A percentile compares a stretch with the other conserved stretches of the same genome.
Evolutionary conservation across 2,797 vertebrate genomes (phyloP).

Genomic region (Tarsius wallacei): DNA sequence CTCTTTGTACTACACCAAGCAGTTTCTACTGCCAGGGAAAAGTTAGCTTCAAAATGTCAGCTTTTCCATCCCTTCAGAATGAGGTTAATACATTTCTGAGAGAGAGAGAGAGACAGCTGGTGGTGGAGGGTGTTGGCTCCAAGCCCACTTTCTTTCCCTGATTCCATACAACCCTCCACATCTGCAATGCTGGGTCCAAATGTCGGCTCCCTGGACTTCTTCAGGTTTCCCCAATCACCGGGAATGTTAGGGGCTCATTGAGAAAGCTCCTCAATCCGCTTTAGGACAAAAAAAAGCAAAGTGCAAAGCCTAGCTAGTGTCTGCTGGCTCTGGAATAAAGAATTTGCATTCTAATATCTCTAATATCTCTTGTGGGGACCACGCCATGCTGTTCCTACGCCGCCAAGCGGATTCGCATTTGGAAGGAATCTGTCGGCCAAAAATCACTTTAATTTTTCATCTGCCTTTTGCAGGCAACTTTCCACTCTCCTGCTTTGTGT

Average conservation of each 20-base stretch:
- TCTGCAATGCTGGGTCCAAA: background rate
- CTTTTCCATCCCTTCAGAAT: background rate
- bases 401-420: background rate
- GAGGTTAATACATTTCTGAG: background rate
- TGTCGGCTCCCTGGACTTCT: background rate
- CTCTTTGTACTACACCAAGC: background rate
- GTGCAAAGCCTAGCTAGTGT: background rate
- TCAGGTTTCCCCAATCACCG: background rate
- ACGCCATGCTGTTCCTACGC: background rate
- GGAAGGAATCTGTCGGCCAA: background rate
- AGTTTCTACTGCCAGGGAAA: background rate
- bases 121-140: background rate
- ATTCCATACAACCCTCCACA: background rate
- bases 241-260: background rate
- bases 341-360: background rate
- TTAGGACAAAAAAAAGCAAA: background rate
- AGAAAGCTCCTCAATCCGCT: background rate
- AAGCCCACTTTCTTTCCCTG: background rate
- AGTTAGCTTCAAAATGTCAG: background rate
- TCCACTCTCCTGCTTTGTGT: background rate
- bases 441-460: conserved; percentile 8
- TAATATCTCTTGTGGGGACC: background rate
- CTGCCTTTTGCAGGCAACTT: background rate
- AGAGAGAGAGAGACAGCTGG: background rate
- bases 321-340: background rate